These are phyloP conservation scores for Danio choprae DNA, from an alignment of 2,797 vertebrate genomes.

Conservation along the genomic window DNA sequence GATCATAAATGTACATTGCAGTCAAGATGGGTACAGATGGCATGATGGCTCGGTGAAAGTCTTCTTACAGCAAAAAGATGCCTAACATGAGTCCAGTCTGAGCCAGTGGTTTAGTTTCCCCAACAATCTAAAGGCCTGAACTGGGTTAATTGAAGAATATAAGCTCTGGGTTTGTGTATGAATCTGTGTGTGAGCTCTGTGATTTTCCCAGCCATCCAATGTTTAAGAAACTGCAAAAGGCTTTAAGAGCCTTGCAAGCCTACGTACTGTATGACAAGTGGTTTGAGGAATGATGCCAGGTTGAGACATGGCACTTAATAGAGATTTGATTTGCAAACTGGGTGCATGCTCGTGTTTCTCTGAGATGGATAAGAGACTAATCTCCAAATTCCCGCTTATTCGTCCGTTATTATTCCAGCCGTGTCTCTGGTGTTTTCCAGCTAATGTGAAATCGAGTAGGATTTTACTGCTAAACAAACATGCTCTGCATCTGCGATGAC, in stretches of 20 bases:
- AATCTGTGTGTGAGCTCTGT: not conserved
- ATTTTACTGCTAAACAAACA: conserved; percentile 20
- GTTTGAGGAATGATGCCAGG: not conserved
- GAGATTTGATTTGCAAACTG: conserved; percentile 39
- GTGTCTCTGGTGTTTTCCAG: conserved; percentile 9
- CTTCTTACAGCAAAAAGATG: not conserved
- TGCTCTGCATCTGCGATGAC: not conserved
- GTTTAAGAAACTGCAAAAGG: not conserved
- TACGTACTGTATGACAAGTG: not conserved
- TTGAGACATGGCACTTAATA: not conserved
- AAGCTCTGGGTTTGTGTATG: not conserved
- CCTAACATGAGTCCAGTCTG: no score
- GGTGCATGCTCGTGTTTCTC: conserved; percentile 32
- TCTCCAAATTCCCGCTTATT: conserved; percentile 32
- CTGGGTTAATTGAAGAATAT: not conserved
- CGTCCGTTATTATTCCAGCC: conserved; percentile 13
- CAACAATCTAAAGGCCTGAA: not conserved
- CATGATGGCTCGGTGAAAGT: not conserved
- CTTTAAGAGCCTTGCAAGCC: not conserved
- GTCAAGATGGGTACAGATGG: no score
- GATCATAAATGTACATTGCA: not conserved
- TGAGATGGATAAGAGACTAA: conserved; percentile 17
- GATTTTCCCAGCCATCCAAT: not conserved
- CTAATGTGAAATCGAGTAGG: conserved; percentile 21
- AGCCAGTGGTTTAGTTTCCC: not conserved